These are phyloP conservation scores for Tachycineta bicolor DNA, from an alignment of 2,113 vertebrate genomes.

Conservation along the genomic window DNA sequence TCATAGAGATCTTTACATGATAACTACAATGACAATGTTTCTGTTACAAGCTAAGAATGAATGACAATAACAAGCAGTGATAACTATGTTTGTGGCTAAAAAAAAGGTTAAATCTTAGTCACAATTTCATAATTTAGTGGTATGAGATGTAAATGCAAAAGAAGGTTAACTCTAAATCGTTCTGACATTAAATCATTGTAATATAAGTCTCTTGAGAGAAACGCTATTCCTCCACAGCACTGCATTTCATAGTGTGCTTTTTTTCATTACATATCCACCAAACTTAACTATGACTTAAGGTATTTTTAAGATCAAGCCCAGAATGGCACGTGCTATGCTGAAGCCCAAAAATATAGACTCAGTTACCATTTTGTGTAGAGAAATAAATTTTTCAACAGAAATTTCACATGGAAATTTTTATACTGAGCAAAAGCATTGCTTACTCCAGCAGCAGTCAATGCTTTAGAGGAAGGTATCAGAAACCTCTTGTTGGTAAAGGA, in stretches of 20 bases:
- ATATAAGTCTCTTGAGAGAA: background rate
- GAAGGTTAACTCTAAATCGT: background rate
- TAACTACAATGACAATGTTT: background rate
- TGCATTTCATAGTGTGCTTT: background rate
- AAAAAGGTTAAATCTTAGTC: background rate
- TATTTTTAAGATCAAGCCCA: background rate
- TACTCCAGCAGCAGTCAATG: background rate
- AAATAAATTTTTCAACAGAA: background rate
- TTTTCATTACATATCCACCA: background rate
- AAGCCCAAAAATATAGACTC: background rate
- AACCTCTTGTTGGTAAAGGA: background rate
- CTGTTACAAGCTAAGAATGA: background rate
- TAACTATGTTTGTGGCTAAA: background rate
- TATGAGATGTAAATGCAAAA: background rate
- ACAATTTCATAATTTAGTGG: background rate
- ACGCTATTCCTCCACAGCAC: background rate
- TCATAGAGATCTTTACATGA: background rate
- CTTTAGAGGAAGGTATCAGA: background rate
- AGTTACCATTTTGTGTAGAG: background rate
- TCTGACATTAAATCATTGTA: background rate
- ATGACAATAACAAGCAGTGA: background rate
- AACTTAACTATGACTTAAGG: background rate
- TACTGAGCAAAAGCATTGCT: background rate
- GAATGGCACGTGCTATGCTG: background rate
- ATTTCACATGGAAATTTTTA: background rate